A percentile compares a stretch with the other conserved stretches of the same genome.
Conservation (phyloP, 2,113 vertebrate genomes). For the Salvelinus fontinalis region DNA sequence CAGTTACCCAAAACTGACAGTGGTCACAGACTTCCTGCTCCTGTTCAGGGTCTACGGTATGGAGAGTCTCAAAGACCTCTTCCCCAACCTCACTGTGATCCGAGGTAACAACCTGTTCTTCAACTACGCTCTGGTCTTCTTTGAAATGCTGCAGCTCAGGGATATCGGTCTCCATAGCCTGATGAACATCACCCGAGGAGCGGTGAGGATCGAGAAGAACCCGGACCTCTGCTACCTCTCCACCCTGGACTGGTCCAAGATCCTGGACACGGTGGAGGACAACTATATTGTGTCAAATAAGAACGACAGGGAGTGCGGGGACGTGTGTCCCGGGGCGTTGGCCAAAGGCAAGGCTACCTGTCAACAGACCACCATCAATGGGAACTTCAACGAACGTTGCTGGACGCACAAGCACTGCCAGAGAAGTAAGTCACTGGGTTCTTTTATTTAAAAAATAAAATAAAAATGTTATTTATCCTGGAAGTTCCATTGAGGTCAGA, state of each 20-base stretch:
- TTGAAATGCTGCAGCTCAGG: constrained; percentile 95
- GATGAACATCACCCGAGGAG: constrained; percentile 93
- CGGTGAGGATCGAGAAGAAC: constrained; percentile 95
- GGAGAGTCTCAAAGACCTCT: constrained; percentile 90
- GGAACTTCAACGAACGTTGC: constrained; percentile 89
- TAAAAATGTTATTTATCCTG: not conserved
- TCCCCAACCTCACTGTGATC: constrained; percentile 95
- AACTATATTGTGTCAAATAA: constrained; percentile 94
- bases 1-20: constrained; percentile 87
- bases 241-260: constrained; percentile 95
- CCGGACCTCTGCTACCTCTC: constrained; percentile 92
- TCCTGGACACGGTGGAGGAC: constrained; percentile 91
- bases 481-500: not conserved
- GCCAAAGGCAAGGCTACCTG: constrained; percentile 86
- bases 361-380: constrained; percentile 87
- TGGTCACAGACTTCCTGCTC: constrained; percentile 93
- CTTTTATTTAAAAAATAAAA: not conserved
- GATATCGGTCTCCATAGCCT: constrained; percentile 92
- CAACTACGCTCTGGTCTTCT: constrained; percentile 94
- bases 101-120: constrained; percentile 93
- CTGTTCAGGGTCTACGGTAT: constrained; percentile 93
- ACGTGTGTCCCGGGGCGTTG: constrained; percentile 84
- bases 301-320: constrained; percentile 89
- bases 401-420: constrained; percentile 93
- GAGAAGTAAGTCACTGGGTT: constrained; percentile 76